Base-by-base conservation (phyloP, 1,140 invertebrate genomes). In the Goniozus legneri region DNA sequence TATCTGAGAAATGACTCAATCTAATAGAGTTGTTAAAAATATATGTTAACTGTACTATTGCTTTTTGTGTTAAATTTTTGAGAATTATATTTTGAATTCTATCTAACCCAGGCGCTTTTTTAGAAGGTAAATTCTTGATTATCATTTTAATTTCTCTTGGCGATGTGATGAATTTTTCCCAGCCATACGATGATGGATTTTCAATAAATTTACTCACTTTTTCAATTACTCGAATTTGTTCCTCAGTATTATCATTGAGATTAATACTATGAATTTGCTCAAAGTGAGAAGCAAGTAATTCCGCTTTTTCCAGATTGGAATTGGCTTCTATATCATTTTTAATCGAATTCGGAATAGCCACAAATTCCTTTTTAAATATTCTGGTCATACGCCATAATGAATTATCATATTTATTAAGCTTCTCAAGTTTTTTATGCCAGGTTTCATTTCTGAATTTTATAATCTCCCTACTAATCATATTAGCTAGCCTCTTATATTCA, bases 11-110 rank as follows among this genome's bases (percentile, higher is more conserved):
- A 32, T 73, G 62, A 6, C 32, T 18, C 1, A 65, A 20, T 45
- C 41, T 58, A 0, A 73, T 16, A 12, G 49, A 47, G 4, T 40
- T 50, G 37, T 71, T 71, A 12, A 57, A 51, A 0, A 70, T 62
- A 30, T 64, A 39, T 1, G 43, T 58, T 13, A 71, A 21, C 44
- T 65, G 57, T 0, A 62, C 54, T 18, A 61, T 22, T 8, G 54
- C 53, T 50, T 64, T 68, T 7, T 41, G 50, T n/a, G 58, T 49
- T 4, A 75, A 35, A 10, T 69, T 57, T 55, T 69, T 72, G 0
- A 75, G 24, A 1, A 63, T 22, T 31, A 63, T 52, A 30, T 65
- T 65, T 14, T 58, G 38, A 3, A 73, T 69, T 0, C 16, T 15
- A 22, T 73, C 68, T 7, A 12, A 2, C 2, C 41, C 32, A n/a